Evolutionary conservation across 2,888 invertebrate genomes (phyloP), one percentile per base, ranked within the genome.

Genomic region (Trichopoda pennipes): DNA sequence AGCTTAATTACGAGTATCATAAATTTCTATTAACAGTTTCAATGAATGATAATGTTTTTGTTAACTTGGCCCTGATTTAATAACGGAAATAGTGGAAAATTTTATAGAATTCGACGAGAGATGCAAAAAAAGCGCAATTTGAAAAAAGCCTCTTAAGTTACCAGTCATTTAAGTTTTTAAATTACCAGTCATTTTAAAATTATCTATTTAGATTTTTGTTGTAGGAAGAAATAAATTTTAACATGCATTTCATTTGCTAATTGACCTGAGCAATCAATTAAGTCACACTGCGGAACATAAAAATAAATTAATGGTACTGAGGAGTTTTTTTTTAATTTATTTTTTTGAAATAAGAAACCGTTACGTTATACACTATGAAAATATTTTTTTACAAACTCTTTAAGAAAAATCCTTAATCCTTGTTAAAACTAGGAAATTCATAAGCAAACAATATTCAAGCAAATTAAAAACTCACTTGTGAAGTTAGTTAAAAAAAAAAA

Each of bases 221-320:
- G 58, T 66, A 28, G 35, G 55, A 58, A 61, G 14, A 49, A n/a
- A 35, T 32, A 7, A 35, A 64, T 12, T 10, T 23, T 49, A 44
- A 42, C 19, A 75, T 44, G 51, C 51, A n/a, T 68, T 66, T 60
- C 12, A 61, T 42, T 72, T 49, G 17, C 38, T 38, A 63, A 55
- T 56, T 68, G 72, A 70, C 69, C 63, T 69, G 70, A 28, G 74
- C 81, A 74, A 74, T 69, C 81, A 63, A 81, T 74, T 77, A 81
- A 73, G 28, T 28, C 8, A 28, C 28, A 28, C 28, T 28, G 28
- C 0, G 28, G 7, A 28, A 28, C 28, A 28, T n/a, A 28, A 28
- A 28, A 28, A 28, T 28, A 28, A 28, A 6, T 28, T 28, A 1
- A 6, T 7, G 28, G 28, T 28, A 4, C 6, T 28, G n/a, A n/a